A percentile compares a stretch with the other conserved stretches of the same genome.
Conservation (phyloP, 2,888 invertebrate genomes). For the Andrena praecox region DNA sequence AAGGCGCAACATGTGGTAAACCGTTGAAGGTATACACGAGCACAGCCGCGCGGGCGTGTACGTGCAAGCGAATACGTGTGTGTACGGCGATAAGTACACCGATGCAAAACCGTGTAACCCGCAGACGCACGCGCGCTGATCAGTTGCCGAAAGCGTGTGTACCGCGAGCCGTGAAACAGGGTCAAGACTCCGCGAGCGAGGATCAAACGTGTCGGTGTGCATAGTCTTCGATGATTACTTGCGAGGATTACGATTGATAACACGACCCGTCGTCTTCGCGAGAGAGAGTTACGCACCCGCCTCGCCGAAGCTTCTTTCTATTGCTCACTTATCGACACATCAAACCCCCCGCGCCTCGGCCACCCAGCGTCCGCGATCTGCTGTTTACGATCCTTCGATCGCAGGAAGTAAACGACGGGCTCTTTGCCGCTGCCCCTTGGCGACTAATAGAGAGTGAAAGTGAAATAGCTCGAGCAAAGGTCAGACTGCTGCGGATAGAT, state of each 20-base stretch:
- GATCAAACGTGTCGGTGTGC: constrained; percentile 43
- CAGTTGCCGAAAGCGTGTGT: constrained; percentile 51
- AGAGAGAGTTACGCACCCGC: not conserved
- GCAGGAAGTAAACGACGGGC: not conserved
- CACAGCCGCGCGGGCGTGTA: constrained; percentile 6
- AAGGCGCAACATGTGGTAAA: constrained; percentile 84
- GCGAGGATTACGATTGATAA: not conserved
- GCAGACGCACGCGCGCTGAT: constrained; percentile 60
- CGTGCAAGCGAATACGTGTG: constrained; percentile 22
- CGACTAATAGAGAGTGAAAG: constrained; percentile 1
- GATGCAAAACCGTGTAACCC: constrained; percentile 43
- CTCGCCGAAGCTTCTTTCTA: not conserved
- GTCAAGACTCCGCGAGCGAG: constrained; percentile 57
- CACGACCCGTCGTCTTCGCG: not conserved
- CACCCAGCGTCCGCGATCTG: not conserved
- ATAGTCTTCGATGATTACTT: constrained; percentile 21
- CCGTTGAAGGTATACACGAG: constrained; percentile 72
- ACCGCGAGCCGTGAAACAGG: constrained; percentile 53
- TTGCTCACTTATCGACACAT: not conserved
- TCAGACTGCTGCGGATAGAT: not conserved
- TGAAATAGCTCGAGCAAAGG: constrained; percentile 4
- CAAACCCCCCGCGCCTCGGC: not conserved
- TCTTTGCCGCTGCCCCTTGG: not conserved
- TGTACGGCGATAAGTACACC: constrained; percentile 49
- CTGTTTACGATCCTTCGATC: constrained; percentile 3